Conservation (phyloP, 1,140 invertebrate species). For the Sycophila sp. region DNA sequence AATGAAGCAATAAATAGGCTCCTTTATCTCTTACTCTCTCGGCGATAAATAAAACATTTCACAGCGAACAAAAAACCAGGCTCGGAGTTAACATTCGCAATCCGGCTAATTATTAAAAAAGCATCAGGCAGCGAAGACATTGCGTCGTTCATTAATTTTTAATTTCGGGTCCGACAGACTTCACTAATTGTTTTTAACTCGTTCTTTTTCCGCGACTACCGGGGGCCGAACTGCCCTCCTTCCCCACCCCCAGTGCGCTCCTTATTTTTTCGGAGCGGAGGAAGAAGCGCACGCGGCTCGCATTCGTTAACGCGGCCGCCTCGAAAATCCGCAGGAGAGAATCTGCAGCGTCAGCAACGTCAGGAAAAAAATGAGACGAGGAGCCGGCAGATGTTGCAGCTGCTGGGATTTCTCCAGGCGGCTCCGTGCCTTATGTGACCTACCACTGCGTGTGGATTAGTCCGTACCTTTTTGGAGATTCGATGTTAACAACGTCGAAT, state of each 20-base stretch:
- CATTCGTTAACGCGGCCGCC: constrained; percentile 44
- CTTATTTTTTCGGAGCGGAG: neutral
- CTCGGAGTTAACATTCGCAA: neutral
- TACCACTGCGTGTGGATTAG: too few species aligned
- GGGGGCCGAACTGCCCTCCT: neutral
- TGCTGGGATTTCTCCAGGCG: too few species aligned
- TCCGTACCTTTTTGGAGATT: too few species aligned
- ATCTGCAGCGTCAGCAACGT: constrained; percentile 27
- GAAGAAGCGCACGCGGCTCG: constrained; percentile 39
- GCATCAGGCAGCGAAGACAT: neutral
- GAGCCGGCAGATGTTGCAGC: neutral
- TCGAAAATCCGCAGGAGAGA: constrained; percentile 26
- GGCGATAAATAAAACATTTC: too few species aligned
- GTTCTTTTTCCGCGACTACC: constrained; percentile 10
- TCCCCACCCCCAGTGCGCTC: constrained; percentile 26
- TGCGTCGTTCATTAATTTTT: constrained; percentile 4
- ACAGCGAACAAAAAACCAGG: too few species aligned
- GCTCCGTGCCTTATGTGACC: too few species aligned
- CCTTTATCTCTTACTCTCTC: too few species aligned
- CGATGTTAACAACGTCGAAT: too few species aligned
- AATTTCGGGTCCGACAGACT: neutral
- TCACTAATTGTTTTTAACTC: constrained; percentile 42
- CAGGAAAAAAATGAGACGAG: neutral
- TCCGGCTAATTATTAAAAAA: neutral
- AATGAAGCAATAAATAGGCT: too few species aligned